Percentiles rank a stretch among this genome's conserved stretches.
Conservation (phyloP, 2,888 invertebrate genomes). For the Corythucha ciliata region DNA sequence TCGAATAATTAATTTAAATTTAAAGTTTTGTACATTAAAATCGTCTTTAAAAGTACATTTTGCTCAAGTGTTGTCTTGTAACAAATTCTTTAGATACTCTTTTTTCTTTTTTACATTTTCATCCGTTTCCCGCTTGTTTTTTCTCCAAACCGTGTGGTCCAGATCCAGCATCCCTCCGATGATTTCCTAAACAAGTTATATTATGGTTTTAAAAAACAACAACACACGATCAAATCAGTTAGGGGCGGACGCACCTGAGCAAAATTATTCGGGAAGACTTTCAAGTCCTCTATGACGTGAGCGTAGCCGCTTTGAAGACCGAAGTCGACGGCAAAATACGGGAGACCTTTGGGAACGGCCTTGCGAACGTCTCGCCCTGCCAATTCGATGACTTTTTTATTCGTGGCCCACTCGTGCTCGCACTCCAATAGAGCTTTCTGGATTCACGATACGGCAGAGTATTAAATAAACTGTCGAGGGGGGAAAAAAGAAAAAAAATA, state of each 20-base stretch:
- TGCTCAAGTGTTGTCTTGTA: slow-evolving; percentile 21
- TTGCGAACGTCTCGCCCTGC: slow-evolving; percentile 61
- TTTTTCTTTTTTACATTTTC: slow-evolving; percentile 68
- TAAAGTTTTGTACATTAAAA: not conserved
- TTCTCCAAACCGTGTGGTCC: slow-evolving; percentile 76
- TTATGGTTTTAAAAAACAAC: not conserved
- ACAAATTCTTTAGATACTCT: slow-evolving; percentile 52
- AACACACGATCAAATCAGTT: too few relatives aligned
- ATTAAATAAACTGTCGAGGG: not conserved
- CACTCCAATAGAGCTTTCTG: slow-evolving; percentile 90
- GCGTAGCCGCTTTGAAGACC: slow-evolving; percentile 86
- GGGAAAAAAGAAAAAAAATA: slow-evolving; percentile 17
- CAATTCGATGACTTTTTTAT: slow-evolving; percentile 78
- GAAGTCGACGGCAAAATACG: slow-evolving; percentile 92
- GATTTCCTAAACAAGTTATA: slow-evolving; percentile 58
- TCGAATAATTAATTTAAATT: slow-evolving; percentile 6
- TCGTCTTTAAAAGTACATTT: too few relatives aligned
- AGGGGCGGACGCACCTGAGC: slow-evolving; percentile 56
- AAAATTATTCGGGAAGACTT: slow-evolving; percentile 76
- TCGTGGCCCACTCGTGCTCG: slow-evolving; percentile 89
- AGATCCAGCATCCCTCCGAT: slow-evolving; percentile 91
- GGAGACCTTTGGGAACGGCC: slow-evolving; percentile 82
- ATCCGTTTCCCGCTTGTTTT: slow-evolving; percentile 63
- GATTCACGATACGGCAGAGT: slow-evolving; percentile 33
- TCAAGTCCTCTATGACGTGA: slow-evolving; percentile 92